Conservation (phyloP, 2,113 vertebrate genomes). For the Crocuta crocuta region DNA sequence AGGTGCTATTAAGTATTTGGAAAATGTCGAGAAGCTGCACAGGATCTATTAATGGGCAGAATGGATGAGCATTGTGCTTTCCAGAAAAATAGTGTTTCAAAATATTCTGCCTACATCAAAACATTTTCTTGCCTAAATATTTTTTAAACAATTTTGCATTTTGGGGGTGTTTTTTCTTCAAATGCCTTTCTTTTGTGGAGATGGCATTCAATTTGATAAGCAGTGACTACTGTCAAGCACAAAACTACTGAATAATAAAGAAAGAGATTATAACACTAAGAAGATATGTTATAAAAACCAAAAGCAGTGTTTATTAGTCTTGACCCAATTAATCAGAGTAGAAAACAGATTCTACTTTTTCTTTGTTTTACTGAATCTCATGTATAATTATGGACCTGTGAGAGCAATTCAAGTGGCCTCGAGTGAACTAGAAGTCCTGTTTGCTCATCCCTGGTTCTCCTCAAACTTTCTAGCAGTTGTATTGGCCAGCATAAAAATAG, state of each 20-base stretch:
- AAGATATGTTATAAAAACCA: background rate
- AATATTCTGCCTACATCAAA: background rate
- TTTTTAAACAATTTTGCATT: constrained; percentile 1
- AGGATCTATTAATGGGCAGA: background rate
- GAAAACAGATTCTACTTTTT: background rate
- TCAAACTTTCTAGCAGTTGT: background rate
- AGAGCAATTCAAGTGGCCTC: background rate
- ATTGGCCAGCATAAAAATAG: background rate
- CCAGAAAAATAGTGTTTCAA: background rate
- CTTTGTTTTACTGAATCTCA: background rate
- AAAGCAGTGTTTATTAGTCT: background rate
- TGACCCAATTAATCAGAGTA: background rate
- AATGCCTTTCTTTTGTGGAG: background rate
- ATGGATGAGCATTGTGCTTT: background rate
- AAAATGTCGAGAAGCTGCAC: background rate
- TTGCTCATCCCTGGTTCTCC: background rate
- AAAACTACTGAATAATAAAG: background rate
- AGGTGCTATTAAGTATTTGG: constrained; percentile 28
- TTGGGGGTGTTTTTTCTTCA: background rate
- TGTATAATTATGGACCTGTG: background rate
- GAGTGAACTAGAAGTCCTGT: background rate
- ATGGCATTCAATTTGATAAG: constrained; percentile 31
- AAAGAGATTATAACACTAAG: constrained; percentile 8
- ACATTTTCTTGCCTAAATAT: background rate
- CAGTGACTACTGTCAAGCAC: background rate